A percentile compares a stretch with the other conserved stretches of the same genome.
Conservation (phyloP, 1,140 invertebrate genomes). For the Gonioctena quinquepunctata region DNA sequence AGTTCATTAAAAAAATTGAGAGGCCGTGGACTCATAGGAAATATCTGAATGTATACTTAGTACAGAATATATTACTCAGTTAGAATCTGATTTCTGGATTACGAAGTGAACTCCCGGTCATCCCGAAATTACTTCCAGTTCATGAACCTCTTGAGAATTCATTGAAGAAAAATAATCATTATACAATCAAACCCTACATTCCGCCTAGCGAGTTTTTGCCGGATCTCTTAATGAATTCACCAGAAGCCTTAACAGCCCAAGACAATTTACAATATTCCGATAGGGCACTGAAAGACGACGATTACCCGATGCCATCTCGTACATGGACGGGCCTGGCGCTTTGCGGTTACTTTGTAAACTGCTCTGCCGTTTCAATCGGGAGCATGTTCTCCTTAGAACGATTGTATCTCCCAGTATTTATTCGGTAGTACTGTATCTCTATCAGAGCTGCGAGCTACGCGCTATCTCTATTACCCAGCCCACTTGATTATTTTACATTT, state of each 20-base stretch:
- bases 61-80: too few relatives aligned
- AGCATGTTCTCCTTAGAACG: constrained; percentile 45
- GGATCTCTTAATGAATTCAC: constrained; percentile 18
- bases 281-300: constrained; percentile 22
- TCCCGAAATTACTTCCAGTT: too few relatives aligned
- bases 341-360: constrained; percentile 32
- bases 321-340: constrained; percentile 22
- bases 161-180: too few relatives aligned
- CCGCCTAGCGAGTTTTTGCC: neutral
- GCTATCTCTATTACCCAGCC: constrained; percentile 48
- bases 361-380: constrained; percentile 41
- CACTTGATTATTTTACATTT: constrained; percentile 51
- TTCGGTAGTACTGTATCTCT: constrained; percentile 51
- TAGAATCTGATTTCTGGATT: too few relatives aligned
- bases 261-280: constrained; percentile 26
- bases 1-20: too few relatives aligned
- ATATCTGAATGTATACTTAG: too few relatives aligned
- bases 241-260: constrained; percentile 15
- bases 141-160: too few relatives aligned
- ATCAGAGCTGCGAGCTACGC: constrained; percentile 42
- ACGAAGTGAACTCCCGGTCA: too few relatives aligned
- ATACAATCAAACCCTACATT: neutral
- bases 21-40: too few relatives aligned
- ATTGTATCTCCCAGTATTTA: constrained; percentile 50
- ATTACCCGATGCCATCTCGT: constrained; percentile 19